Evolutionary conservation across 2,888 invertebrate species (phyloP).

Genomic region (Halocaridina rubra): DNA sequence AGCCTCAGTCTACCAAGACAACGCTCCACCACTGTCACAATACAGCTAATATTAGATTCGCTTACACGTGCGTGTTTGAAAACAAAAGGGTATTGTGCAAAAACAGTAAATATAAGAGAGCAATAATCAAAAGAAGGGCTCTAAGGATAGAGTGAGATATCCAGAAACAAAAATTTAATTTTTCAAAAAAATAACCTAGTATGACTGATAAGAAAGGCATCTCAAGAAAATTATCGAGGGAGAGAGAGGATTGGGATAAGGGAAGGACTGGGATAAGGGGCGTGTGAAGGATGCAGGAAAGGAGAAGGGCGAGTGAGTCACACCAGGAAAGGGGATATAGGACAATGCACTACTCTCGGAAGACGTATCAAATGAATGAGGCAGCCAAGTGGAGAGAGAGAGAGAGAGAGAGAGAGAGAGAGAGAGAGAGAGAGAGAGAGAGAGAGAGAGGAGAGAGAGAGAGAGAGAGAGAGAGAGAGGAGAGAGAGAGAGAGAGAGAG

Average conservation of each 20-base stretch:
- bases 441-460: conserved; percentile 20
- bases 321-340: background rate
- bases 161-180: too few relatives aligned
- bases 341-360: background rate
- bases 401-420: background rate
- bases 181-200: too few relatives aligned
- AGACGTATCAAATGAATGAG: background rate
- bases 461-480: conserved; percentile 5
- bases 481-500: conserved; percentile 12
- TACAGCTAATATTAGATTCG: too few relatives aligned
- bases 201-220: background rate
- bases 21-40: too few relatives aligned
- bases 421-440: conserved; percentile 24
- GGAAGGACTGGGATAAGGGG: background rate
- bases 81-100: too few relatives aligned
- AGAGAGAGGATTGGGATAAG: background rate
- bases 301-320: background rate
- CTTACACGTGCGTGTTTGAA: too few relatives aligned
- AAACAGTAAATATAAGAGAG: too few relatives aligned
- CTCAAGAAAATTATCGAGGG: background rate
- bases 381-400: background rate
- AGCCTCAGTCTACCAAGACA: too few relatives aligned
- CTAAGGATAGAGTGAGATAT: too few relatives aligned
- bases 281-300: background rate
- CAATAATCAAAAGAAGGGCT: too few relatives aligned